These are phyloP conservation scores for Acrocyrtus sp. DNA, from an alignment of 2,888 invertebrate genomes.

Conservation along the genomic window DNA sequence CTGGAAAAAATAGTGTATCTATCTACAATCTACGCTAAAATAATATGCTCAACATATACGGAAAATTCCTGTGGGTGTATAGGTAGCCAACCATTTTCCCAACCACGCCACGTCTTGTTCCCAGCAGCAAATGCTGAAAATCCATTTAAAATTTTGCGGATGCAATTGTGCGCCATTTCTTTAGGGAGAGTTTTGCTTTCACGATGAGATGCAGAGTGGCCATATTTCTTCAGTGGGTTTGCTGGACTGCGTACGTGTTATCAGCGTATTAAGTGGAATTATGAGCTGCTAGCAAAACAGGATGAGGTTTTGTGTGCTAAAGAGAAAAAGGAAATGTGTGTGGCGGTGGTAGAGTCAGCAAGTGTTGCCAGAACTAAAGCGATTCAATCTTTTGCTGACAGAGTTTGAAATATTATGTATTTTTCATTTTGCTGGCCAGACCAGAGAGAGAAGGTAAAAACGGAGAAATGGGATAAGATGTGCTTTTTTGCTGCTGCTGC, in stretches of 20 bases:
- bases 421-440: neutral
- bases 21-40: too few relatives aligned
- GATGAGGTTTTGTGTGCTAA: neutral
- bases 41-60: too few relatives aligned
- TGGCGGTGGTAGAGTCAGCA: conserved; percentile 13
- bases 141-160: neutral
- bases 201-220: too few relatives aligned
- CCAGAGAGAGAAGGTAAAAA: too few relatives aligned
- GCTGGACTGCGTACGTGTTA: neutral
- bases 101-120: neutral
- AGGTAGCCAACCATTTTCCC: conserved; percentile 8
- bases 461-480: too few relatives aligned
- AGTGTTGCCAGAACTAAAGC: conserved; percentile 34
- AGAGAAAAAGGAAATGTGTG: neutral
- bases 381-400: conserved; percentile 44
- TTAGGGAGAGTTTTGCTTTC: too few relatives aligned
- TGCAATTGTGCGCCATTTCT: neutral
- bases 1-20: too few relatives aligned
- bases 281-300: neutral
- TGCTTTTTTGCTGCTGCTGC: neutral
- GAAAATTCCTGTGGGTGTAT: too few relatives aligned
- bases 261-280: conserved; percentile 37
- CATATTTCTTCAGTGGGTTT: too few relatives aligned
- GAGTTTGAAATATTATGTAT: conserved; percentile 43
- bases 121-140: neutral